Conservation (phyloP, 2,888 invertebrate genomes). For the Netelia inedita region DNA sequence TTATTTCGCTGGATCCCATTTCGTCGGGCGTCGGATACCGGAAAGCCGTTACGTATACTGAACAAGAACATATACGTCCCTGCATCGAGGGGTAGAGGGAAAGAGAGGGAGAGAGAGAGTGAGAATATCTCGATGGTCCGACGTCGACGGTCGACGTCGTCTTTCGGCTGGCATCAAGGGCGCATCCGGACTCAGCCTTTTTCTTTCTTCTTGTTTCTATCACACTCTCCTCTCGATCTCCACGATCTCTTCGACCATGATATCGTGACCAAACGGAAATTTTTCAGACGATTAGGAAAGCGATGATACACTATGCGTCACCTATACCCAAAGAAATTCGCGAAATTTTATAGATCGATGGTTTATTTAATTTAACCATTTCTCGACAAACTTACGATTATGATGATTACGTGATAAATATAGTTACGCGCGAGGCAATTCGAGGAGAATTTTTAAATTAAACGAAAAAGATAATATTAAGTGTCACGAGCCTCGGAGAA, state of each 20-base stretch:
- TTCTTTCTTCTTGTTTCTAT: slow-evolving; percentile 1
- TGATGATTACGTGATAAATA: background rate
- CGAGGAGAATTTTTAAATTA: background rate
- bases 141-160: slow-evolving; percentile 37
- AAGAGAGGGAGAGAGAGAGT: slow-evolving; percentile 61
- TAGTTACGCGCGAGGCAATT: background rate
- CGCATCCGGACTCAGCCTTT: slow-evolving; percentile 33
- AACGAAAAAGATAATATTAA: background rate
- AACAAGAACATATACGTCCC: slow-evolving; percentile 18
- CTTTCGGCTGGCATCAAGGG: slow-evolving; percentile 45
- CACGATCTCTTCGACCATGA: slow-evolving; percentile 2
- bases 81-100: background rate
- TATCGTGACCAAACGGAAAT: slow-evolving; percentile 25
- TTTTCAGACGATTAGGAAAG: background rate
- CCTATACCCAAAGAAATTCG: background rate
- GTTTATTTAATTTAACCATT: no score
- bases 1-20: slow-evolving; percentile 66
- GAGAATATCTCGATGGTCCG: slow-evolving; percentile 45
- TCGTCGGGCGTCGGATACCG: slow-evolving; percentile 63
- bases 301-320: background rate
- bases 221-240: slow-evolving; percentile 3
- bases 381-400: no score
- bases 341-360: background rate
- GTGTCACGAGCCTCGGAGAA: background rate
- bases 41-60: slow-evolving; percentile 57